Base-by-base conservation (phyloP, 2,113 vertebrate species). In the Xyliphius kryptos region DNA sequence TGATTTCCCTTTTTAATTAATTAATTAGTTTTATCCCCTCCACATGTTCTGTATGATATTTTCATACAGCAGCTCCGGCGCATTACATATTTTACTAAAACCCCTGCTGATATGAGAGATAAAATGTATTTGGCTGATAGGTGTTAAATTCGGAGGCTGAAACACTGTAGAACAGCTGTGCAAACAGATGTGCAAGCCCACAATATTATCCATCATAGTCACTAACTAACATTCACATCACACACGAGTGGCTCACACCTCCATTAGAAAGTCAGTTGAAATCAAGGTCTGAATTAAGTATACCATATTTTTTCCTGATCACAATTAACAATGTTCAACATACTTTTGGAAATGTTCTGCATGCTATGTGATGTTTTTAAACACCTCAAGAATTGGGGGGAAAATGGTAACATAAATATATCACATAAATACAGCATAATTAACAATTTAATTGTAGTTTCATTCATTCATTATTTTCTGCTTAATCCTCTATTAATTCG, bases 111-210 rank as follows among this genome's bases (percentile, higher is more conserved):
- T 63, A 40, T 55, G 20, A 44, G 61, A 54, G 8, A 55, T 43
- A 10, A 32, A 44, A 20, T 43, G 11, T 32, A 48, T 53, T 67
- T 63, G 55, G 49, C 59, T 51, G 26, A 37, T 52, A 20, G 62
- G 20, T 63, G 51, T 67, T 66, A 53, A 71, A 71, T 51, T 53
- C 53, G 58, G 49, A 68, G 54, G 63, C 62, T 15, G 13, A 13
- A 46, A 57, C 50, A 72, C 58, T 64, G 66, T 66, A 56, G 51
- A 68, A 44, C 66, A 77, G 58, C 69, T 74, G 75, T 60, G 59
- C 22, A 62, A 59, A 59, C 72, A 72, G 68, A 74, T 74, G 72
- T 72, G 55, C 67, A 41, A 56, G 32, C 15, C 50, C 40, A 63
- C 54, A 53, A 47, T 4, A 32, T 58, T 63, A 66, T 67, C 47